Percentiles rank a stretch among this genome's conserved stretches.
These are phyloP conservation scores for Zaprionus bogoriensis DNA, from an alignment of 2,888 invertebrate genomes.

Conservation along the genomic window DNA sequence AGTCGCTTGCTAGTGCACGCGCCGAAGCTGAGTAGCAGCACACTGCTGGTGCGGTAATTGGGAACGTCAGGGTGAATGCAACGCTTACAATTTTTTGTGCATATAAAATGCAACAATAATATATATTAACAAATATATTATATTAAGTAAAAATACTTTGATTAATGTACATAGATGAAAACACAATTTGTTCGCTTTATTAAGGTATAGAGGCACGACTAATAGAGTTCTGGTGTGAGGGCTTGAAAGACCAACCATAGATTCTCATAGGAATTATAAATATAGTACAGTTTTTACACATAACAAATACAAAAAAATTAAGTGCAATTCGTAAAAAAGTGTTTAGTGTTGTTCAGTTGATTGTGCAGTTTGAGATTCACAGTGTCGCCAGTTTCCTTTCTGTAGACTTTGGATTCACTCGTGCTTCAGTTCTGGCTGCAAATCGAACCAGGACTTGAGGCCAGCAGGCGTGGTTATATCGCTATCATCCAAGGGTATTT, in stretches of 20 bases:
- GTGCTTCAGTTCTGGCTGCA: conserved; percentile 84
- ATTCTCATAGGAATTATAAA: conserved; percentile 39
- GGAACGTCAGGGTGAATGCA: too few relatives aligned
- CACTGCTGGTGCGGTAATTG: too few relatives aligned
- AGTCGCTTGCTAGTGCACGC: too few relatives aligned
- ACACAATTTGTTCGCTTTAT: conserved; percentile 58
- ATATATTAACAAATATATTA: background rate
- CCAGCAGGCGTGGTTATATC: conserved; percentile 80
- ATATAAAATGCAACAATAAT: too few relatives aligned
- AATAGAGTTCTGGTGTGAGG: conserved; percentile 56
- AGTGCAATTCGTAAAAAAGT: conserved; percentile 53
- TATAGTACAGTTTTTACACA: conserved; percentile 51
- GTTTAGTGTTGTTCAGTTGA: conserved; percentile 43
- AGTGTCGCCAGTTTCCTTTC: background rate
- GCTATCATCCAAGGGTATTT: conserved; percentile 77
- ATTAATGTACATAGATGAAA: conserved; percentile 34
- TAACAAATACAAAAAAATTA: conserved; percentile 45
- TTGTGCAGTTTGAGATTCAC: conserved; percentile 44
- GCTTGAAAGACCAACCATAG: conserved; percentile 29
- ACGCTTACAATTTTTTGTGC: too few relatives aligned
- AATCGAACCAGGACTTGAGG: conserved; percentile 80
- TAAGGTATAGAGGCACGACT: conserved; percentile 68
- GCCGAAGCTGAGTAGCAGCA: too few relatives aligned
- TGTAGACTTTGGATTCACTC: conserved; percentile 87
- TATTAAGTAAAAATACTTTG: background rate